Evolutionary conservation across 2,888 invertebrate genomes (phyloP), one percentile per base, ranked within the genome.

Genomic region (Xiphydria camelus): DNA sequence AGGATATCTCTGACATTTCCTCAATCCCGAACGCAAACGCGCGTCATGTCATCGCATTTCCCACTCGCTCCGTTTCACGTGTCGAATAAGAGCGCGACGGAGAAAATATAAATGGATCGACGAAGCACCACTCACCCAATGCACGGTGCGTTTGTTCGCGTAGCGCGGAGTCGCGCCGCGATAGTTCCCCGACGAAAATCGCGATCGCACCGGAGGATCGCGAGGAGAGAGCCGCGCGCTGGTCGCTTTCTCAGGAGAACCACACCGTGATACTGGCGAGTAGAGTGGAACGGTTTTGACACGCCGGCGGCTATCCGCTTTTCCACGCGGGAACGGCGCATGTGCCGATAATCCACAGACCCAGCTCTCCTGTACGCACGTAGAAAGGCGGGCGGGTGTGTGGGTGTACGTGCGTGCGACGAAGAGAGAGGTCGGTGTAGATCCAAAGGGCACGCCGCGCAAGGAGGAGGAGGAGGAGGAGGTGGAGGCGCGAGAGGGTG

Each of bases 291-390:
- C 66, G 67, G 61, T 65, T 70, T 69, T 68, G 68, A 71, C 73
- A 64, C 59, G 59, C 68, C 50, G 53, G 32, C 40, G 45, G 57
- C 57, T 55, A 53, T 49, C 53, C 57, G 46, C 46, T 54, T 51
- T 54, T 59, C 55, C 55, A 20, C 38, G 53, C 36, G 41, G 55
- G 47, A 49, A 47, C 53, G 51, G 73, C 73, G 73, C 73, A 73
- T 73, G 73, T 73, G 73, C 71, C 72, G 63, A 73, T 73, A 71
- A 71, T 70, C 70, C 64, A 61, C 62, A 53, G 49, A 36, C 10
- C 15, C 34, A 33, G 26, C 34, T 18, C 10, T 9, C 15, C 12
- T 5, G 14, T 19, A 33, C 14, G 15, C 4, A 1, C 15, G 15
- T 18, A 33, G 4, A 33, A 15, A n/a, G n/a, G n/a, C n/a, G 10